Evolutionary conservation across 1,140 invertebrate species (phyloP).

Genomic region (Eupristina koningsbergeri): DNA sequence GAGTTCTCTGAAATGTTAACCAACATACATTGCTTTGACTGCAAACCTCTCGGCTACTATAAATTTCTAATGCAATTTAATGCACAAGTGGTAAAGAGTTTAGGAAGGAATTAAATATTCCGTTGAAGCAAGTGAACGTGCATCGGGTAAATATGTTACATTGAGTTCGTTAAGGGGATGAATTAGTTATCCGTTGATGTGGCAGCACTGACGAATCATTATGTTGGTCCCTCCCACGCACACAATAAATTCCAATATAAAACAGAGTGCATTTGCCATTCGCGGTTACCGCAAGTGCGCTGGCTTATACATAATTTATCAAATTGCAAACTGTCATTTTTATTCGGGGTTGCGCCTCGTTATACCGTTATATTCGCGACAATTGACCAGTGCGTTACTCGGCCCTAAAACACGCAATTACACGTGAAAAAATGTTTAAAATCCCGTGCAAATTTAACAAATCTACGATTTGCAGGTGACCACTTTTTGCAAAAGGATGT

Average conservation of each 20-base stretch:
- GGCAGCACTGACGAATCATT: slow-evolving; percentile 1
- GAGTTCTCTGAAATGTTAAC: neutral
- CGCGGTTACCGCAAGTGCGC: neutral
- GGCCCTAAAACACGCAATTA: no score
- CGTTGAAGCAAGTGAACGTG: neutral
- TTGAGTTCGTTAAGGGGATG: slow-evolving; percentile 5
- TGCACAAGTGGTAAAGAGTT: no score
- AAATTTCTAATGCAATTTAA: neutral
- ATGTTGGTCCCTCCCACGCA: neutral
- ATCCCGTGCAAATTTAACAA: no score
- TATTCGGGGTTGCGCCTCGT: slow-evolving; percentile 30
- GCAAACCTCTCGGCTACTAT: neutral
- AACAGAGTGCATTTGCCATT: neutral
- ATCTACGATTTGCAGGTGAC: no score
- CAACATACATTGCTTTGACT: neutral
- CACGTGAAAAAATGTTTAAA: no score
- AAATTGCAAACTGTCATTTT: slow-evolving; percentile 37
- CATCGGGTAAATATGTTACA: neutral
- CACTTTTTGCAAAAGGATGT: neutral
- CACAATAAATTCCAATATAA: neutral
- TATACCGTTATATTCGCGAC: neutral
- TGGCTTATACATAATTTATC: slow-evolving; percentile 37
- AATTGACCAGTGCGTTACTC: neutral
- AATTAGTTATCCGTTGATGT: slow-evolving; percentile 53
- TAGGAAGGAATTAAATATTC: neutral